phyloP scores from a whole-genome alignment of 1,140 invertebrate species.

The Akabosia matsudoensis region DNA sequence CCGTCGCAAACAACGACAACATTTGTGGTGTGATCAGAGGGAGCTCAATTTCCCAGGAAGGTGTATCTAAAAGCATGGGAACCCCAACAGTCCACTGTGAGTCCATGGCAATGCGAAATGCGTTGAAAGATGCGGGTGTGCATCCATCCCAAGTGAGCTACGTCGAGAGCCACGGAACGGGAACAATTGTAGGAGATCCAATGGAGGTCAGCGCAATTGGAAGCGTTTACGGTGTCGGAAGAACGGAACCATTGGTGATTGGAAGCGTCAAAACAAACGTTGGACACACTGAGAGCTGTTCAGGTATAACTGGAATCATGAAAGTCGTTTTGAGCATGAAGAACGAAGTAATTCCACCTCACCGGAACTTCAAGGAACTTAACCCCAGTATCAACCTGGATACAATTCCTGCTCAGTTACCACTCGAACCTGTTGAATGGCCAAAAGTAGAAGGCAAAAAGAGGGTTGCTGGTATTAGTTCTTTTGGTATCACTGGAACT shows the following conservation, averaged over 20 bases:
- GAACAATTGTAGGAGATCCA: slow-evolving; percentile 57
- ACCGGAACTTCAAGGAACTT: slow-evolving; percentile 1
- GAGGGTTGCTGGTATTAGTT: slow-evolving; percentile 24
- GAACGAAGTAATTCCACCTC: neutral
- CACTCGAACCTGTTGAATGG: neutral
- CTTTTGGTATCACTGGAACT: slow-evolving; percentile 39
- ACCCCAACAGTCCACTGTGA: slow-evolving; percentile 11
- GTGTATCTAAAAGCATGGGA: slow-evolving; percentile 7
- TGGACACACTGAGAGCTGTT: slow-evolving; percentile 63
- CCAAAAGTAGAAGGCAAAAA: neutral
- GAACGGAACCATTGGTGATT: slow-evolving; percentile 57
- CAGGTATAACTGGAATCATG: slow-evolving; percentile 49
- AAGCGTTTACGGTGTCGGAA: slow-evolving; percentile 58
- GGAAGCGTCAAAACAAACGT: slow-evolving; percentile 66
- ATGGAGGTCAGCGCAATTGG: slow-evolving; percentile 63
- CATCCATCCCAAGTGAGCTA: neutral
- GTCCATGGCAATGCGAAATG: neutral
- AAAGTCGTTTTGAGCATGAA: slow-evolving; percentile 18
- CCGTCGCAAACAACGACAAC: neutral
- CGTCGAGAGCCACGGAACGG: neutral
- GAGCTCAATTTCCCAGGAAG: neutral
- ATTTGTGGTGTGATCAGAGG: slow-evolving; percentile 5
- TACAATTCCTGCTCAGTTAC: neutral
- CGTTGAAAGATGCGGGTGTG: neutral
- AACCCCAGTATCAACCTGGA: slow-evolving; percentile 3